Percentiles rank a stretch among this genome's conserved stretches.
phyloP scores from a whole-genome alignment of 2,888 invertebrate genomes.

The Plusia festucae region DNA sequence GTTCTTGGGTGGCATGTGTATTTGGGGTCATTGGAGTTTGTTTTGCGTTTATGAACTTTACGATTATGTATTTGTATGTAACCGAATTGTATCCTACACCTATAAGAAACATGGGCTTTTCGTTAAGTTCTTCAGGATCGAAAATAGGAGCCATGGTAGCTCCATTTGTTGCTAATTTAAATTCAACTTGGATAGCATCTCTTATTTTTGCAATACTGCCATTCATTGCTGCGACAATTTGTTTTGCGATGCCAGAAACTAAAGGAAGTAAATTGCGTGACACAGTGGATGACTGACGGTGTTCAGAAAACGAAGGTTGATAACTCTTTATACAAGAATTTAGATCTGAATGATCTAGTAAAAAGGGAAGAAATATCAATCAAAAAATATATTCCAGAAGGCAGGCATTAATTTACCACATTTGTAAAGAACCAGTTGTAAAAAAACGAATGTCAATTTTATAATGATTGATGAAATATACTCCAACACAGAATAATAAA shows the following conservation, averaged over 20 bases:
- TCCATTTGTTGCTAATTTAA: conserved; percentile 70
- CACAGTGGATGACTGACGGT: conserved; percentile 59
- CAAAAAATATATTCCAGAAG: not conserved
- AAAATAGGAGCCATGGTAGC: conserved; percentile 73
- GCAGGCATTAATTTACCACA: not conserved
- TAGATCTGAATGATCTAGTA: not conserved
- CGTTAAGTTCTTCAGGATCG: conserved; percentile 66
- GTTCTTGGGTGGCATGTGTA: conserved; percentile 59
- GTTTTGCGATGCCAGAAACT: conserved; percentile 73
- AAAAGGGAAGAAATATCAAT: not conserved
- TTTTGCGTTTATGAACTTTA: conserved; percentile 56
- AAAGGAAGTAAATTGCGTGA: conserved; percentile 73
- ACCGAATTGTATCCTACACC: conserved; percentile 77
- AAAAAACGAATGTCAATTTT: conserved; percentile 1
- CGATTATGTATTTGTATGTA: conserved; percentile 64
- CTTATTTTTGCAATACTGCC: conserved; percentile 68
- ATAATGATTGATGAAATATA: not conserved
- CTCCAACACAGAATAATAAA: not conserved
- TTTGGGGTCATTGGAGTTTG: conserved; percentile 63
- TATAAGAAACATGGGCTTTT: conserved; percentile 74
- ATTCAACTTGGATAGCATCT: conserved; percentile 70
- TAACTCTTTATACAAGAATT: conserved; percentile 13
- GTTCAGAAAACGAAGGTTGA: conserved; percentile 25
- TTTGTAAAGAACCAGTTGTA: not conserved
- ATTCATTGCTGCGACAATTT: conserved; percentile 66